phyloP scores from a whole-genome alignment of 2,797 vertebrate species.

The Urophycis tenuis region DNA sequence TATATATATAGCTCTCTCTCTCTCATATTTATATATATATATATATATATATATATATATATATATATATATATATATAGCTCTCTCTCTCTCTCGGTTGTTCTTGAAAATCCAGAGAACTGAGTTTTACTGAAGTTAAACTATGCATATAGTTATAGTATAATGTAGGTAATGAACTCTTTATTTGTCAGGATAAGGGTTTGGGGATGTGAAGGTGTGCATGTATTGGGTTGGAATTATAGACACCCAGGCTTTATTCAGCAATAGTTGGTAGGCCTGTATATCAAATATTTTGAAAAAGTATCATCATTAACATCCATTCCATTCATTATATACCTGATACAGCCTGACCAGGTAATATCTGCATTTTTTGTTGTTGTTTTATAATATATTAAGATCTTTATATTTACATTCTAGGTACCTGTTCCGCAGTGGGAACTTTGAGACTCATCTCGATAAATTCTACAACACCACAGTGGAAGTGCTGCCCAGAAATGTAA shows the following conservation, averaged over 20 bases:
- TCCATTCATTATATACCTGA: background rate
- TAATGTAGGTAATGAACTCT: too few species aligned
- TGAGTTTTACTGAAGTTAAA: background rate
- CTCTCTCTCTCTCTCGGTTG: too few species aligned
- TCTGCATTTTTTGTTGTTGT: background rate
- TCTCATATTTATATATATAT: too few species aligned
- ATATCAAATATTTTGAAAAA: background rate
- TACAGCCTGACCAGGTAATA: background rate
- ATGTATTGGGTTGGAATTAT: background rate
- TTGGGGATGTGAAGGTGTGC: constrained; percentile 3
- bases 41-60: too few species aligned
- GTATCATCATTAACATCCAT: background rate
- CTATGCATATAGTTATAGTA: background rate
- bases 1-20: too few species aligned
- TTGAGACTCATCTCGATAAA: background rate
- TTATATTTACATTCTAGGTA: constrained; percentile 2
- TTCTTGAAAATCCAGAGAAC: background rate
- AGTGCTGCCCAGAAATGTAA: constrained; percentile 7
- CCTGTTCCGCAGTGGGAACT: background rate
- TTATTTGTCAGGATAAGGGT: background rate
- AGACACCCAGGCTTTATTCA: too few species aligned
- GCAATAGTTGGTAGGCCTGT: too few species aligned
- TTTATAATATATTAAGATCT: background rate
- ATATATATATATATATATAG: too few species aligned
- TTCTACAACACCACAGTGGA: constrained; percentile 10